Conservation (phyloP, 2,888 invertebrate genomes). For the Acleris literana region DNA sequence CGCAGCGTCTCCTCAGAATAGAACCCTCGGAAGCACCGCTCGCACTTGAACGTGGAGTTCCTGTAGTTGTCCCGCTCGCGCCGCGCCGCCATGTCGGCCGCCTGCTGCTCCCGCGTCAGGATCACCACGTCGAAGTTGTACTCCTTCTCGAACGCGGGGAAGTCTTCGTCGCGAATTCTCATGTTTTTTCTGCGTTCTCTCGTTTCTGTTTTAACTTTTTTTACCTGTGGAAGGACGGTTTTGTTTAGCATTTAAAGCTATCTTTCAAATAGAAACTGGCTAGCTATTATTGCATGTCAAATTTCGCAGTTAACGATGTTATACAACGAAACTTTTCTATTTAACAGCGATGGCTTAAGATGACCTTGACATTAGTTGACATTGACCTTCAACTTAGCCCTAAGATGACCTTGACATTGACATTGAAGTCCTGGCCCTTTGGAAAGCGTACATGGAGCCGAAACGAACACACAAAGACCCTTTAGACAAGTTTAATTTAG, state of each 20-base stretch:
- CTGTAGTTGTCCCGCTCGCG: conserved; percentile 38
- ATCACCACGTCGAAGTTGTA: conserved; percentile 39
- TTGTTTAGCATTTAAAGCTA: not conserved
- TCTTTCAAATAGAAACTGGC: not conserved
- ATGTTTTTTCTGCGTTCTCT: conserved; percentile 36
- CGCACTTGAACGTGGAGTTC: conserved; percentile 39
- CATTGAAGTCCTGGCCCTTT: too few species aligned
- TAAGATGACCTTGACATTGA: too few species aligned
- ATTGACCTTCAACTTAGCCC: too few species aligned
- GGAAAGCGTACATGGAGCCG: too few species aligned
- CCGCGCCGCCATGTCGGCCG: conserved; percentile 34
- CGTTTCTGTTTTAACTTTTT: conserved; percentile 30
- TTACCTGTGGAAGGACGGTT: conserved; percentile 4
- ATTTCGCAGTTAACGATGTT: too few species aligned
- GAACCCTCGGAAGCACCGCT: conserved; percentile 39
- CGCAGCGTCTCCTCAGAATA: conserved; percentile 36
- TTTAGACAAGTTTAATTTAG: too few species aligned
- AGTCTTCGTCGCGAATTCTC: conserved; percentile 38
- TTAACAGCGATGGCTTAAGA: too few species aligned
- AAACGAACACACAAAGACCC: too few species aligned
- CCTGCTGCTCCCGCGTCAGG: conserved; percentile 34
- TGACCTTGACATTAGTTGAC: too few species aligned
- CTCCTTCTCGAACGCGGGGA: conserved; percentile 34
- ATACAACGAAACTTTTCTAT: too few species aligned
- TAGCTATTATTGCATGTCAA: too few species aligned